Conservation (phyloP, 2,888 invertebrate genomes). For the Nemotelus pantherinus region DNA sequence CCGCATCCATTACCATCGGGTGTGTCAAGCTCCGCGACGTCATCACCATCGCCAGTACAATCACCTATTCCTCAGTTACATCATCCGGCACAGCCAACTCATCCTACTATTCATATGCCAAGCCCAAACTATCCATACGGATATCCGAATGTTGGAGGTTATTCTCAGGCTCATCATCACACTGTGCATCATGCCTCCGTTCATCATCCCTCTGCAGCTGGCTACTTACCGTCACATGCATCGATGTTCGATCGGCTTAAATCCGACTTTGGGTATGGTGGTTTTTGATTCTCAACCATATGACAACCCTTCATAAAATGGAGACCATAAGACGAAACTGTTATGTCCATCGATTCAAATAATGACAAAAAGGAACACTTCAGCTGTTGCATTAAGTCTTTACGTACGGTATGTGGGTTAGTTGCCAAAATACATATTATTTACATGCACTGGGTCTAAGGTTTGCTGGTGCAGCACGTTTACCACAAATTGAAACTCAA, state of each 20-base stretch:
- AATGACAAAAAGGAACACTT: too few species aligned
- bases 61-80: slow-evolving; percentile 64
- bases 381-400: too few species aligned
- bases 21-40: neutral
- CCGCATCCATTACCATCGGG: slow-evolving; percentile 69
- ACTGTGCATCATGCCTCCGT: slow-evolving; percentile 46
- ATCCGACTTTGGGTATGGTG: slow-evolving; percentile 67
- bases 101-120: slow-evolving; percentile 72
- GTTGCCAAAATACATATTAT: too few species aligned
- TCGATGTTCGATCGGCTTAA: slow-evolving; percentile 66
- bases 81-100: slow-evolving; percentile 64
- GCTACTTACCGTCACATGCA: slow-evolving; percentile 63
- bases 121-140: slow-evolving; percentile 75
- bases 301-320: too few species aligned
- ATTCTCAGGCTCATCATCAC: slow-evolving; percentile 47
- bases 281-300: slow-evolving; percentile 62
- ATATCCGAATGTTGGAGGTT: slow-evolving; percentile 58
- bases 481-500: too few species aligned
- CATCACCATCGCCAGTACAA: slow-evolving; percentile 27
- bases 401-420: too few species aligned
- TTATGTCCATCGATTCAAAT: too few species aligned
- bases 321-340: too few species aligned
- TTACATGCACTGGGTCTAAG: too few species aligned
- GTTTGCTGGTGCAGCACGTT: too few species aligned
- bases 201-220: slow-evolving; percentile 48